Conservation (phyloP, 1,140 invertebrate genomes). For the Drosophila serrata region DNA sequence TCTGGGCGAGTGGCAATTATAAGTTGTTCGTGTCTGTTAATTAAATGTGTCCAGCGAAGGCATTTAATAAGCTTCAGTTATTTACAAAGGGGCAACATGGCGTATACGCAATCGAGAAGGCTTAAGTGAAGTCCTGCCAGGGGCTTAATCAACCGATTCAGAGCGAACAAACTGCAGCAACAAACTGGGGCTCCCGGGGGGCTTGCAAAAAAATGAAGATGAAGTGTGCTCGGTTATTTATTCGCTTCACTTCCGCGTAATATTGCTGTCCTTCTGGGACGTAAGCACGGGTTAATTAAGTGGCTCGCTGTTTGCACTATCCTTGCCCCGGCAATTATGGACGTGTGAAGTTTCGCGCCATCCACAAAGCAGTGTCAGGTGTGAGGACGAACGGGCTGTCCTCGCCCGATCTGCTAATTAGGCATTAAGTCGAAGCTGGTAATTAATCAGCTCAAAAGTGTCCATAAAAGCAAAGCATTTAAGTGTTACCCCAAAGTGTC, state of each 20-base stretch:
- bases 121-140: slow-evolving; percentile 15
- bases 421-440: slow-evolving; percentile 44
- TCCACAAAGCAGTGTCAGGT: slow-evolving; percentile 30
- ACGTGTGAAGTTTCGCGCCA: slow-evolving; percentile 60
- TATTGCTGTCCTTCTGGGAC: slow-evolving; percentile 5
- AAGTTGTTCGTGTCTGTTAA: slow-evolving; percentile 82
- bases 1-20: slow-evolving; percentile 63
- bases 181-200: not conserved
- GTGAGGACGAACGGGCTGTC: not conserved
- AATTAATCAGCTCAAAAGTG: slow-evolving; percentile 72
- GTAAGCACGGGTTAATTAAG: slow-evolving; percentile 52
- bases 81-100: slow-evolving; percentile 67
- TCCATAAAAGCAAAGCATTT: slow-evolving; percentile 60
- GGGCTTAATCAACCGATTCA: slow-evolving; percentile 20
- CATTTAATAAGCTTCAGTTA: slow-evolving; percentile 81
- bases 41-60: slow-evolving; percentile 81
- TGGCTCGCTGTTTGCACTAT: slow-evolving; percentile 30
- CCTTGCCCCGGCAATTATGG: slow-evolving; percentile 37
- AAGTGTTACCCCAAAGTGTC: slow-evolving; percentile 31
- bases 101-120: slow-evolving; percentile 41
- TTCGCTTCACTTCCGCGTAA: slow-evolving; percentile 3
- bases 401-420: slow-evolving; percentile 56
- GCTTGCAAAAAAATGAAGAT: slow-evolving; percentile 3
- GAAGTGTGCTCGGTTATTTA: slow-evolving; percentile 32
- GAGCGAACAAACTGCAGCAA: not conserved